Conservation (phyloP, 2,113 vertebrate species). For the Cyprinodon brontotheroides region DNA sequence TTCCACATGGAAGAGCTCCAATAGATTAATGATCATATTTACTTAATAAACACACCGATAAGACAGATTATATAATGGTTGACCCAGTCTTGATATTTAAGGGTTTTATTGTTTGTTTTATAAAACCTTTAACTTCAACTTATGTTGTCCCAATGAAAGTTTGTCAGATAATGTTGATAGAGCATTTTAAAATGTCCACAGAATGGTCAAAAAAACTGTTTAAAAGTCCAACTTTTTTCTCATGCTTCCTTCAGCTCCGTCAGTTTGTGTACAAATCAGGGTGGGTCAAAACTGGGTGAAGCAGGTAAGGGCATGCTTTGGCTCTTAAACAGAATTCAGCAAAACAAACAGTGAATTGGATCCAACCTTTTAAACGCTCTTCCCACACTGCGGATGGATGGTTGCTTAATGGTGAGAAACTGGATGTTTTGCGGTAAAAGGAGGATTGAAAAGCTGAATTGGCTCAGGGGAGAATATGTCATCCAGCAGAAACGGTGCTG, state of each 20-base stretch:
- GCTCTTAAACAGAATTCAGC: slow-evolving; percentile 50
- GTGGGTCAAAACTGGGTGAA: slow-evolving; percentile 32
- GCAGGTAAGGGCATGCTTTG: slow-evolving; percentile 42
- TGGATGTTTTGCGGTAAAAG: background rate
- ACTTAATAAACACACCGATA: background rate
- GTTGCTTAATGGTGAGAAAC: background rate
- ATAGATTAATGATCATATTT: background rate
- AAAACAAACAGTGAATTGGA: slow-evolving; percentile 34
- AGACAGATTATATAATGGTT: background rate
- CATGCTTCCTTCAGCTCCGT: slow-evolving; percentile 11
- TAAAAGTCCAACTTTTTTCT: background rate
- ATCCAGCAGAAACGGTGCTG: slow-evolving; percentile 7
- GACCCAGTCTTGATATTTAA: background rate
- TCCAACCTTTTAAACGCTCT: slow-evolving; percentile 10
- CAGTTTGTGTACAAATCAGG: slow-evolving; percentile 39
- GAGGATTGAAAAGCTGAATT: background rate
- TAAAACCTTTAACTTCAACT: background rate
- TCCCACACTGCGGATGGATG: background rate
- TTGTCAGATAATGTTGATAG: background rate
- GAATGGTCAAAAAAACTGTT: background rate
- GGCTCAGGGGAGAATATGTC: slow-evolving; percentile 1
- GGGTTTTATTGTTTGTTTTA: background rate
- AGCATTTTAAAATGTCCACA: background rate
- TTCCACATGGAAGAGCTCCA: background rate
- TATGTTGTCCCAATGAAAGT: background rate